A percentile compares a stretch with the other conserved stretches of the same genome.
phyloP scores from a whole-genome alignment of 2,888 invertebrate genomes.

The Tetragonula carbonaria region DNA sequence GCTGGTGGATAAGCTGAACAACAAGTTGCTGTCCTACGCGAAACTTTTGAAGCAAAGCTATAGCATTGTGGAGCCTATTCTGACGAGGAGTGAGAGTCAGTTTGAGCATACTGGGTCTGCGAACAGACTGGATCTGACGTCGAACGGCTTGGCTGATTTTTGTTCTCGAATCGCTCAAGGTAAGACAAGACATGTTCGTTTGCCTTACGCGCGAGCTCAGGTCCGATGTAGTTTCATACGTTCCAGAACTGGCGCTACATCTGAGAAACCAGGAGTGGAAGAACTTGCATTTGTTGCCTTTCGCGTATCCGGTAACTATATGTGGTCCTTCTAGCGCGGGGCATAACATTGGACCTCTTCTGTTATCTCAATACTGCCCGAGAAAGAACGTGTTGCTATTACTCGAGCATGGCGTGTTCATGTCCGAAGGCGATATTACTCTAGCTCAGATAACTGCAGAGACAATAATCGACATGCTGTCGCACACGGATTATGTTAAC shows the following conservation, averaged over 20 bases:
- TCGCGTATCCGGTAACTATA: conserved; percentile 78
- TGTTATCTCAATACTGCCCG: conserved; percentile 79
- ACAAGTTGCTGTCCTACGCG: conserved; percentile 74
- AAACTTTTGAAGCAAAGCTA: conserved; percentile 75
- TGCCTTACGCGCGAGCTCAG: neutral
- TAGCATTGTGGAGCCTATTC: conserved; percentile 75
- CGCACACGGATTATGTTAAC: conserved; percentile 79
- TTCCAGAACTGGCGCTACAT: conserved; percentile 74
- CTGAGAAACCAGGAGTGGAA: conserved; percentile 78
- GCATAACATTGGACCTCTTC: conserved; percentile 80
- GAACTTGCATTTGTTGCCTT: conserved; percentile 79
- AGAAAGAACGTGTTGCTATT: conserved; percentile 80
- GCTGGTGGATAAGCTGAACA: conserved; percentile 77
- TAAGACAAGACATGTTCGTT: neutral
- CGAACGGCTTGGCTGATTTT: conserved; percentile 70
- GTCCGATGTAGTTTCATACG: neutral
- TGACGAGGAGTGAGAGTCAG: conserved; percentile 67
- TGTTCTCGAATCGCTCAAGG: conserved; percentile 78
- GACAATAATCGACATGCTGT: conserved; percentile 81
- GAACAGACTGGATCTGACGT: conserved; percentile 55
- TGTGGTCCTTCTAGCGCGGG: conserved; percentile 81
- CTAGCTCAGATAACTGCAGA: conserved; percentile 81
- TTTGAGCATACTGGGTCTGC: conserved; percentile 61
- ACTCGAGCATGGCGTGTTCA: conserved; percentile 78
- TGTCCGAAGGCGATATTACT: conserved; percentile 80